Conservation (phyloP, 1,140 invertebrate species). For the Plutomurus gul region DNA sequence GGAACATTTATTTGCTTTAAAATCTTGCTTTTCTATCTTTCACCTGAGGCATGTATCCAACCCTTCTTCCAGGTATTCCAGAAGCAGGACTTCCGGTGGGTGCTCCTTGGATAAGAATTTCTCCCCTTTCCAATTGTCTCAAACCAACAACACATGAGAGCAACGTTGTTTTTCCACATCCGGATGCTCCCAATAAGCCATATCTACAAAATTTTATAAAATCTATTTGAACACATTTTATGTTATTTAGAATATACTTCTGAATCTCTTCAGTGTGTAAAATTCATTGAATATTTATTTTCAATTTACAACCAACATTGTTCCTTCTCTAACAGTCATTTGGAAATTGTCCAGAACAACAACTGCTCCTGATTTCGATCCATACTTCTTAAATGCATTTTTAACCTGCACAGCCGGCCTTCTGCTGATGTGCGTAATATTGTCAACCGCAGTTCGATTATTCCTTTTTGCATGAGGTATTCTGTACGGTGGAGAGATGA, state of each 20-base stretch:
- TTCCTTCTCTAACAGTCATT: slow-evolving; percentile 46
- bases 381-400: background rate
- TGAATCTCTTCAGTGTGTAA: no score
- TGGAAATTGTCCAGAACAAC: slow-evolving; percentile 42
- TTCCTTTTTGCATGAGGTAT: background rate
- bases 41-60: slow-evolving; percentile 66
- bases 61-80: slow-evolving; percentile 69
- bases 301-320: slow-evolving; percentile 39
- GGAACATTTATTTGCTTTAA: background rate
- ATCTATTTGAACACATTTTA: background rate
- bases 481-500: background rate
- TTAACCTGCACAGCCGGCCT: background rate
- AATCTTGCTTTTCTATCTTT: background rate
- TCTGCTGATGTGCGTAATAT: background rate
- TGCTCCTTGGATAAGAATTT: slow-evolving; percentile 58
- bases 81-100: slow-evolving; percentile 57
- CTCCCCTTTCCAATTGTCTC: slow-evolving; percentile 56
- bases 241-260: background rate
- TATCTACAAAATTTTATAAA: slow-evolving; percentile 54
- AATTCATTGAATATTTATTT: background rate
- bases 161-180: slow-evolving; percentile 59
- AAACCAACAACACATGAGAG: slow-evolving; percentile 59
- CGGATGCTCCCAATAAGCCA: slow-evolving; percentile 58
- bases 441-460: background rate
- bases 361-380: background rate